Conservation (phyloP, 2,113 vertebrate genomes). For the Limnothrissa miodon region DNA sequence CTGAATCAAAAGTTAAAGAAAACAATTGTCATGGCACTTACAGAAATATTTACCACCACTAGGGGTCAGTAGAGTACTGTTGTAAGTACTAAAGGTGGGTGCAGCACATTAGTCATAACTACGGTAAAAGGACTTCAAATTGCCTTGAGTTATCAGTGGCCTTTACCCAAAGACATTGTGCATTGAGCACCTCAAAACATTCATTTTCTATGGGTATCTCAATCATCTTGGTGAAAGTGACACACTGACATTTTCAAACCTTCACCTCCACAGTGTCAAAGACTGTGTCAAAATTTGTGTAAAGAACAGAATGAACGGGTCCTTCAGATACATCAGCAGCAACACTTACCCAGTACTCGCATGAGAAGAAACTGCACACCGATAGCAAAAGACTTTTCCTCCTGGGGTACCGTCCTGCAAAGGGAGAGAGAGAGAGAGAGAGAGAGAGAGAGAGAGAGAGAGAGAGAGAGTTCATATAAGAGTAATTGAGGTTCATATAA, state of each 20-base stretch:
- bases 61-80: constrained; percentile 43
- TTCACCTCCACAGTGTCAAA: not conserved
- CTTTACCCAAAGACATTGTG: not conserved
- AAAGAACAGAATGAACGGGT: no score
- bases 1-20: no score
- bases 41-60: constrained; percentile 23
- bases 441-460: not conserved
- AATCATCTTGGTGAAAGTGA: not conserved
- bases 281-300: not conserved
- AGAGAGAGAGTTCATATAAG: no score
- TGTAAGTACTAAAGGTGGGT: not conserved
- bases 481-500: not conserved
- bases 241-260: not conserved
- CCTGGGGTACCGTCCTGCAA: constrained; percentile 82
- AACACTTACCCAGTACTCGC: constrained; percentile 86
- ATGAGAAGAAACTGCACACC: constrained; percentile 93
- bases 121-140: not conserved
- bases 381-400: constrained; percentile 94
- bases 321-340: not conserved
- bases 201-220: not conserved
- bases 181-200: not conserved
- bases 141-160: not conserved
- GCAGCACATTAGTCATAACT: not conserved
- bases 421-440: not conserved
- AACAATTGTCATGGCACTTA: not conserved